These are phyloP conservation scores for Ranitomeya imitator DNA, from an alignment of 2,113 vertebrate genomes.

Conservation along the genomic window DNA sequence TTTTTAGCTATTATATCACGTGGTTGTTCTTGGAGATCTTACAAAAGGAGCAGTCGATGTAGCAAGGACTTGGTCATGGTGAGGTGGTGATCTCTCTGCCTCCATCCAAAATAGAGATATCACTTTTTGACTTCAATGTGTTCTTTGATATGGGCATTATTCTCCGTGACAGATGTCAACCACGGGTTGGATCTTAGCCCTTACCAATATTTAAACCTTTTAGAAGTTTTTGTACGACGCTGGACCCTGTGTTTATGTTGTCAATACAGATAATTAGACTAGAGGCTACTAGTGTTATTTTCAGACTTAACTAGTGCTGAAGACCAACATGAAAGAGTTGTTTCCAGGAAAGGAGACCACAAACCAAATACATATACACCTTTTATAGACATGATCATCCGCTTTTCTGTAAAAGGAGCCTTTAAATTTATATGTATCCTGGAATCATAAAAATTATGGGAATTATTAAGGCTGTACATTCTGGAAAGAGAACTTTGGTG, in stretches of 20 bases:
- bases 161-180: background rate
- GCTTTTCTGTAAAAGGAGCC: slow-evolving; percentile 38
- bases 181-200: background rate
- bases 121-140: background rate
- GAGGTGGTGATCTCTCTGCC: background rate
- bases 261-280: slow-evolving; percentile 10
- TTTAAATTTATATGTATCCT: slow-evolving; percentile 46
- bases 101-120: background rate
- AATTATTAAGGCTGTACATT: slow-evolving; percentile 35
- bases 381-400: slow-evolving; percentile 37
- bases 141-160: background rate
- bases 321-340: slow-evolving; percentile 29
- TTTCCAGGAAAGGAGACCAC: slow-evolving; percentile 52
- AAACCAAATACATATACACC: slow-evolving; percentile 42
- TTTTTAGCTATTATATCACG: background rate
- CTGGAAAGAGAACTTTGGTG: slow-evolving; percentile 8
- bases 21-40: background rate
- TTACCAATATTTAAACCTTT: slow-evolving; percentile 6
- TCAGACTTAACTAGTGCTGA: slow-evolving; percentile 15
- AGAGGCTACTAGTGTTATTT: slow-evolving; percentile 20
- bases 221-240: background rate
- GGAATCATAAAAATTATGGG: slow-evolving; percentile 38
- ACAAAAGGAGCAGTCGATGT: background rate
- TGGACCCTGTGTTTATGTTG: background rate
- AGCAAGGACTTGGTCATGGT: background rate